These are phyloP conservation scores for Gallirallus australis DNA, from an alignment of 2,797 vertebrate genomes.

Conservation along the genomic window DNA sequence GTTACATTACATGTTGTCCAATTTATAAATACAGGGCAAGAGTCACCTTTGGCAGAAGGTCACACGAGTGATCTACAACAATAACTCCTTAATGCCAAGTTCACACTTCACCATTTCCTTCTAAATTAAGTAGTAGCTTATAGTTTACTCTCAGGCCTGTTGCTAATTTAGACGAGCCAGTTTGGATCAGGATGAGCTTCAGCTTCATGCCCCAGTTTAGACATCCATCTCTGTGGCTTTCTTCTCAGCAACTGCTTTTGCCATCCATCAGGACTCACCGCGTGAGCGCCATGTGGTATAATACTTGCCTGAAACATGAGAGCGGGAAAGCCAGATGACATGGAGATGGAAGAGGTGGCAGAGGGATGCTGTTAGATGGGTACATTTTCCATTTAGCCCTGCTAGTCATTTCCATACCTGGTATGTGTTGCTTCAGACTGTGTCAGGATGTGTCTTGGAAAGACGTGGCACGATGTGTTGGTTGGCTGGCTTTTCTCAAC, in stretches of 20 bases:
- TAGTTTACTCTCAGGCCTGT: background rate
- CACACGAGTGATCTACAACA: background rate
- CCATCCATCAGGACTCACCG: slow-evolving; percentile 61
- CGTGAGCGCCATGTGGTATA: slow-evolving; percentile 57
- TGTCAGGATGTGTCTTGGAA: background rate
- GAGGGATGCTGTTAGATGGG: slow-evolving; percentile 5
- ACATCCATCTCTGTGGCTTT: slow-evolving; percentile 32
- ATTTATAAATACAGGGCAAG: background rate
- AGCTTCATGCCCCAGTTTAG: slow-evolving; percentile 50
- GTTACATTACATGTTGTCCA: background rate
- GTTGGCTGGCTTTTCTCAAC: background rate
- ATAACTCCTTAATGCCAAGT: background rate
- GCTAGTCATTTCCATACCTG: background rate
- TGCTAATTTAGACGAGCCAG: slow-evolving; percentile 52
- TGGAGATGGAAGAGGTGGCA: background rate
- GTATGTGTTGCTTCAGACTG: background rate
- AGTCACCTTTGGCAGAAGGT: background rate
- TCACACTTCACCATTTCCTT: slow-evolving; percentile 35
- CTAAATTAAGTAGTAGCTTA: background rate
- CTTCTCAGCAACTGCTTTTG: slow-evolving; percentile 68
- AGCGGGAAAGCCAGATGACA: slow-evolving; percentile 28
- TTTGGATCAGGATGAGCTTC: slow-evolving; percentile 34
- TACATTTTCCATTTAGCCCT: background rate
- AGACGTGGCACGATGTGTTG: background rate
- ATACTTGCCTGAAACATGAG: slow-evolving; percentile 55